Percentiles rank a stretch among this genome's conserved stretches.
phyloP scores from a whole-genome alignment of 2,113 vertebrate species.

The Antennarius striatus region DNA sequence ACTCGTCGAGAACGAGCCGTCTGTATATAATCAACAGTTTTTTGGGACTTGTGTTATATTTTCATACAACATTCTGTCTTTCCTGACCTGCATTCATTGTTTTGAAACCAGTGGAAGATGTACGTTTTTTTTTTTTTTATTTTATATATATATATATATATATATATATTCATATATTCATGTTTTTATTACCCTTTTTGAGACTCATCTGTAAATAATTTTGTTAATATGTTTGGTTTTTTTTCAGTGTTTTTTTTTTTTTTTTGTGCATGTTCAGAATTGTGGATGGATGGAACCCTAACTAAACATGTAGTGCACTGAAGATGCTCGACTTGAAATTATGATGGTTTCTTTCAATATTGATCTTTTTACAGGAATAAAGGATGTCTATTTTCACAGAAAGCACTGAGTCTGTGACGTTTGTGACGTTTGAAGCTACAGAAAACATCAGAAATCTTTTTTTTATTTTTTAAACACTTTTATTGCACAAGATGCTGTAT shows the following conservation, averaged over 20 bases:
- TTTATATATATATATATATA: conserved; percentile 1
- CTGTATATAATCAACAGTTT: conserved; percentile 54
- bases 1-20: conserved; percentile 28
- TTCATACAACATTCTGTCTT: conserved; percentile 58
- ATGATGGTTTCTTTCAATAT: conserved; percentile 71
- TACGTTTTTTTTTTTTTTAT: conserved; percentile 54
- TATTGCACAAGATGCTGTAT: conserved; percentile 32
- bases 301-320: conserved; percentile 49
- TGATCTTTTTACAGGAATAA: conserved; percentile 84
- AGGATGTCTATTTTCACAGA: conserved; percentile 84
- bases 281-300: conserved; percentile 52
- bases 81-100: conserved; percentile 62
- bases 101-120: conserved; percentile 60
- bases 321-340: conserved; percentile 54
- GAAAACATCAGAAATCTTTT: background rate
- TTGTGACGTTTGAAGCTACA: background rate
- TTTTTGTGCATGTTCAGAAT: conserved; percentile 73
- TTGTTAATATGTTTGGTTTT: conserved; percentile 64
- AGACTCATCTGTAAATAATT: conserved; percentile 77
- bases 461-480: conserved; percentile 1
- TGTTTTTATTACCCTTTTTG: conserved; percentile 74
- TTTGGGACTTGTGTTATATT: conserved; percentile 56
- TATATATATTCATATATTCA: conserved; percentile 42
- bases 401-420: conserved; percentile 27
- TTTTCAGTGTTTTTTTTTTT: conserved; percentile 56